phyloP scores from a whole-genome alignment of 2,113 vertebrate species.

The Himantopus leucocephalus region DNA sequence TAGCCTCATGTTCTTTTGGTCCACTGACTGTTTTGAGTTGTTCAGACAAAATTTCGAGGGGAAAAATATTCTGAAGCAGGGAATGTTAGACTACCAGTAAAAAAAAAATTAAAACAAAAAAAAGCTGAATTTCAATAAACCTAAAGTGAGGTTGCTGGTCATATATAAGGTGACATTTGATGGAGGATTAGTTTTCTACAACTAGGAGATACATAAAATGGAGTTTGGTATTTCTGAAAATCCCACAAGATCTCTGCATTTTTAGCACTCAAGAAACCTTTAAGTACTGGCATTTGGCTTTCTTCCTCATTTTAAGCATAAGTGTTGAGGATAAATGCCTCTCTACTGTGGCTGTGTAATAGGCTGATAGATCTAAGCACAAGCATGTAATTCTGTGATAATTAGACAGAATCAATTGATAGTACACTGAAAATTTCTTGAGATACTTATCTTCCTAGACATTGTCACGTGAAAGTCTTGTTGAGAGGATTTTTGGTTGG shows the following conservation, averaged over 20 bases:
- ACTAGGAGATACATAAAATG: neutral
- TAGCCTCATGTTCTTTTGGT: neutral
- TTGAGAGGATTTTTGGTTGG: neutral
- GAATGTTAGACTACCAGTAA: neutral
- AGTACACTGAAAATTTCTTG: neutral
- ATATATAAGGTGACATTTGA: neutral
- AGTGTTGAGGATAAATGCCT: neutral
- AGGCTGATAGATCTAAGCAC: neutral
- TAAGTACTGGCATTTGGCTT: neutral
- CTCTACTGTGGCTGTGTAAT: neutral
- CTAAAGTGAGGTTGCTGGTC: neutral
- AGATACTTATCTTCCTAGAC: neutral
- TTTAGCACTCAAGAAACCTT: neutral
- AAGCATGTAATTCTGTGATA: neutral
- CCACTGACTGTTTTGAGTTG: neutral
- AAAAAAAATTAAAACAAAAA: neutral
- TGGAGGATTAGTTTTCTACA: neutral
- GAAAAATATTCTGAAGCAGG: neutral
- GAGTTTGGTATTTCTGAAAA: neutral
- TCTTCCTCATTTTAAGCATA: neutral
- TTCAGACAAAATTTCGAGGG: neutral
- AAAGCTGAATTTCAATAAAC: neutral
- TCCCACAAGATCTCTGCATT: neutral
- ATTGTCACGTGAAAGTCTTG: rapidly evolving
- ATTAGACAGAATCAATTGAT: neutral